Percentiles rank a stretch among this genome's conserved stretches.
Evolutionary conservation across 30 jellyfish, hydroid and myxozoan genomes (phyloP).

Genomic region (Calvadosia cruxmelitensis): DNA sequence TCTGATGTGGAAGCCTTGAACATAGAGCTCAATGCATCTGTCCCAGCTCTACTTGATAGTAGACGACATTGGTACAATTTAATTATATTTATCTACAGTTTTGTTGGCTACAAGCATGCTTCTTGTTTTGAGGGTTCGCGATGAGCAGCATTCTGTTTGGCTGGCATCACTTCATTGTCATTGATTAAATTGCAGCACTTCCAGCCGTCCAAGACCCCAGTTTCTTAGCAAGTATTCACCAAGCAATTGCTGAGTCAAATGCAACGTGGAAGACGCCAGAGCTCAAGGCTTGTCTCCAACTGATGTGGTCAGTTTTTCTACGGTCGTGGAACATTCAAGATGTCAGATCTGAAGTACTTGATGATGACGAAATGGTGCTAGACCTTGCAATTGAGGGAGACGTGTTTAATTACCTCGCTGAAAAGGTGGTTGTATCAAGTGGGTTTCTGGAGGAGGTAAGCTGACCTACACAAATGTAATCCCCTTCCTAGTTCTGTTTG

Average conservation of each 20-base stretch:
- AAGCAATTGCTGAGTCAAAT: conserved; percentile 37
- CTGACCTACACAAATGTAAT: neutral
- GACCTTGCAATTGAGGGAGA: conserved; percentile 48
- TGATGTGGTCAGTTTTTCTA: conserved; percentile 57
- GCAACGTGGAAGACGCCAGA: conserved; percentile 65
- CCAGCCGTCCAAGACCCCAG: conserved; percentile 57
- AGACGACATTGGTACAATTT: no score
- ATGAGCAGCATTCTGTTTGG: no score
- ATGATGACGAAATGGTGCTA: conserved; percentile 54
- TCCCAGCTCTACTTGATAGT: no score
- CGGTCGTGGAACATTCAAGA: conserved; percentile 48
- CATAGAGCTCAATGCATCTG: no score
- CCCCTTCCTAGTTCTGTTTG: no score
- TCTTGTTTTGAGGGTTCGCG: no score
- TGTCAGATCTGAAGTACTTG: conserved; percentile 41
- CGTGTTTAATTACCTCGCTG: conserved; percentile 29
- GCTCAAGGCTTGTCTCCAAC: conserved; percentile 34
- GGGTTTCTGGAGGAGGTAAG: conserved; percentile 55
- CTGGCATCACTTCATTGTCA: neutral
- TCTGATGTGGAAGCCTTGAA: no score
- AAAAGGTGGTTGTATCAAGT: conserved; percentile 29
- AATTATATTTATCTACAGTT: no score
- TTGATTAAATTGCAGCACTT: conserved; percentile 27
- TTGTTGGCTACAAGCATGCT: no score
- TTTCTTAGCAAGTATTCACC: conserved; percentile 30